Evolutionary conservation across 2,797 vertebrate species (phyloP).

Genomic region (Lagodon rhomboides): DNA sequence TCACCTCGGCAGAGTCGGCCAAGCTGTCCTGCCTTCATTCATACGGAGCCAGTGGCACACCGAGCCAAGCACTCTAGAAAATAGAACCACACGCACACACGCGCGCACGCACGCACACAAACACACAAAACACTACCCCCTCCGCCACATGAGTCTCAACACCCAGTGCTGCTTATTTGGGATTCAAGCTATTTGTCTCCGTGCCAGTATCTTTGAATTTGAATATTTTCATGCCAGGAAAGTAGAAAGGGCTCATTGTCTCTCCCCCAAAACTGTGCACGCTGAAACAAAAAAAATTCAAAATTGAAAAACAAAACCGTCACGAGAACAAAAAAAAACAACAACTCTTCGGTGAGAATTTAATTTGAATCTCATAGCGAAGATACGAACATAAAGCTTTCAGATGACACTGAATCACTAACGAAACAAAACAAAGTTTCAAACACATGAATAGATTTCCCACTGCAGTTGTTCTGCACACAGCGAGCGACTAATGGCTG

Average conservation of each 20-base stretch:
- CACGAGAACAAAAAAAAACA: neutral
- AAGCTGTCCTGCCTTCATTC: conserved; percentile 67
- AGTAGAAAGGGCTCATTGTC: conserved; percentile 6
- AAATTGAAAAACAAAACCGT: neutral
- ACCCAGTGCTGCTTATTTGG: conserved; percentile 47
- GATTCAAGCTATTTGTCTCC: conserved; percentile 48
- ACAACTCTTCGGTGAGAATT: neutral
- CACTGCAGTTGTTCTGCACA: neutral
- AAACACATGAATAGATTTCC: neutral
- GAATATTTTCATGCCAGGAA: conserved; percentile 43
- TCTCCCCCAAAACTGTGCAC: neutral
- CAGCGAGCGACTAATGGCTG: neutral
- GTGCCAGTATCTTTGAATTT: conserved; percentile 48
- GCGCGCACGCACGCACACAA: conserved; percentile 13
- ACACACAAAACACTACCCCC: conserved; percentile 9
- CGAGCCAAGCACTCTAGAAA: conserved; percentile 64
- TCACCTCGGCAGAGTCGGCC: conserved; percentile 55
- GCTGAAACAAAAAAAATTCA: too few species aligned
- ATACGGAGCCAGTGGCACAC: conserved; percentile 62
- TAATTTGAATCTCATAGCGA: neutral
- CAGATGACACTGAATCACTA: too few species aligned
- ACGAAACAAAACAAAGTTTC: neutral
- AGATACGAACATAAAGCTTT: neutral
- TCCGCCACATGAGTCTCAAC: conserved; percentile 28
- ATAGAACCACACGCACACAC: conserved; percentile 47